Evolutionary conservation across 1,140 invertebrate species (phyloP), one percentile per base, ranked within the genome.

Genomic region (Mycetomoellerius zeteki): DNA sequence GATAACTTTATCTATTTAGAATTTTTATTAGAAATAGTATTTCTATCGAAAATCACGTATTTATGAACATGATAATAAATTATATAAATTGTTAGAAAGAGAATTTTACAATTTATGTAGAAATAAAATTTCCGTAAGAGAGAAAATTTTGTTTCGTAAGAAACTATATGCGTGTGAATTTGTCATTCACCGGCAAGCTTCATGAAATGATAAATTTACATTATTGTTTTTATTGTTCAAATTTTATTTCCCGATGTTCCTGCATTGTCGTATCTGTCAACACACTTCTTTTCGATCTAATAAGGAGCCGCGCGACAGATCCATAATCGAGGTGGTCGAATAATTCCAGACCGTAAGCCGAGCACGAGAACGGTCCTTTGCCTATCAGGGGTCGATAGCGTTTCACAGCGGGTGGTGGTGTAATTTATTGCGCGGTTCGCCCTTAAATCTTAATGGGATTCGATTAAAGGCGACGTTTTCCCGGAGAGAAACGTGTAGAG

Each of bases 361-460:
- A 90, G 91, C 90, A 90, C 89, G 84, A 78, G 89, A 87, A 89
- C 81, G 92, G 90, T 92, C 89, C 91, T 92, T 93, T 92, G 92
- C 91, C 91, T 93, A 93, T 93, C 89, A 90, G 88, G 60, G 72
- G 54, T 56, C 92, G 93, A 93, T 93, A 92, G 90, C 91, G 92
- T 86, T 90, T 69, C 72, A 50, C 87, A 77, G 73, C 82, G 92
- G 91, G 89, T 90, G 92, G 90, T 76, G 87, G 82, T 75, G 91
- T 93, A 92, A 93, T 93, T 93, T 93, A 93, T 93, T 86, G 93
- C 91, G 85, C 90, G 89, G 84, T 86, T 88, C 89, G 90, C 90
- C 92, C 87, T 92, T 92, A 93, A 93, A 93, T 93, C 93, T 93
- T 93, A 93, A 93, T 93, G 92, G 92, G 90, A 93, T 93, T 93